Conservation (phyloP, 2,888 invertebrate genomes). For the Trimorus sp. region DNA sequence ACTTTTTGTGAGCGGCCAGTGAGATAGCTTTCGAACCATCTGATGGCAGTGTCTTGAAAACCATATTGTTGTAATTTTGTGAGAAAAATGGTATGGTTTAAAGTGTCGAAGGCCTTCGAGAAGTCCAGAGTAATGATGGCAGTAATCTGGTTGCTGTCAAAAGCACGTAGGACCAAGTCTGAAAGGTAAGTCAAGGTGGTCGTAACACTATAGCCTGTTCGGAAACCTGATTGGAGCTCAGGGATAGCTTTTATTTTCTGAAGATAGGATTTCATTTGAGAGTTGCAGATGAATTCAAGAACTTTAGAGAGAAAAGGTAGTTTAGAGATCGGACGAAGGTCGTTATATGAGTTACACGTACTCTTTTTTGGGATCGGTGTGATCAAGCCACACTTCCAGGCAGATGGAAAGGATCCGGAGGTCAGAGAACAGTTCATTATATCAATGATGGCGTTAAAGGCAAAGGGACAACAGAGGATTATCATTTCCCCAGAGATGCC, state of each 20-base stretch:
- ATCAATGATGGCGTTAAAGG: neutral
- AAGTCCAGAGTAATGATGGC: neutral
- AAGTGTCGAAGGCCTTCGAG: neutral
- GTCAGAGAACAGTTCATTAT: neutral
- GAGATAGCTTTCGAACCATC: neutral
- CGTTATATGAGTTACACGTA: neutral
- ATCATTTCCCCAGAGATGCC: slow-evolving; percentile 13
- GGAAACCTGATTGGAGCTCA: slow-evolving; percentile 2
- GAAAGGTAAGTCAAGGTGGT: slow-evolving; percentile 1
- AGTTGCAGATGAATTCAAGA: slow-evolving; percentile 3
- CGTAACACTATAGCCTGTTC: neutral
- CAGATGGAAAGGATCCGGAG: neutral
- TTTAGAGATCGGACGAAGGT: slow-evolving; percentile 5
- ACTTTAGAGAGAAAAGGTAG: slow-evolving; percentile 11
- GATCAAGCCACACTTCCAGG: slow-evolving; percentile 6
- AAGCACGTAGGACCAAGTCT: neutral
- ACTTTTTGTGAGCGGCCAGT: neutral
- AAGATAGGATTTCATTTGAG: slow-evolving; percentile 1
- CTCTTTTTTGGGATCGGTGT: slow-evolving; percentile 7
- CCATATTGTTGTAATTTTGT: neutral
- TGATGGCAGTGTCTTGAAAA: neutral
- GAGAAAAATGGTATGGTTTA: neutral
- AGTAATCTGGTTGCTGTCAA: neutral
- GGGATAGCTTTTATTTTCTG: slow-evolving; percentile 2
- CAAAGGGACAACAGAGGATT: neutral